Conservation (phyloP, 2,888 invertebrate species). For the Hofmannophila pseudospretella region DNA sequence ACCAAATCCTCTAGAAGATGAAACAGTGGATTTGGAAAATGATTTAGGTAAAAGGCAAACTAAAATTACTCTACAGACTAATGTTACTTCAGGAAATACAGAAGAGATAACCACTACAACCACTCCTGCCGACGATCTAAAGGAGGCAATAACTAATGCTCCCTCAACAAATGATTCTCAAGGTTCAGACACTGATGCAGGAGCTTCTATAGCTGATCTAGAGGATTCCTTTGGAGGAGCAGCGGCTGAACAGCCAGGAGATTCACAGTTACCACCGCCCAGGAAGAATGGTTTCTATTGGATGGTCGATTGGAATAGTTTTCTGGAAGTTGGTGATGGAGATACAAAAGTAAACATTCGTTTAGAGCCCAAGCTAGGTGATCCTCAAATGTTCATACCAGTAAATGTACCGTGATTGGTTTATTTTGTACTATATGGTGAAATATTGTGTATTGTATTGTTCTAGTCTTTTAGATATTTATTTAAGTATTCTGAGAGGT, state of each 20-base stretch:
- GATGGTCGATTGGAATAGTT: constrained; percentile 91
- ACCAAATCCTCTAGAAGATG: constrained; percentile 48
- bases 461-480: constrained; percentile 12
- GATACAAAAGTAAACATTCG: constrained; percentile 86
- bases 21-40: constrained; percentile 29
- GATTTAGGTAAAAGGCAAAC: constrained; percentile 59
- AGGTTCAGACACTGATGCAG: constrained; percentile 58
- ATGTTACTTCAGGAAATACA: constrained; percentile 17
- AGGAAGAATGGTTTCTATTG: constrained; percentile 89
- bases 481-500: background rate
- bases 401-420: constrained; percentile 82
- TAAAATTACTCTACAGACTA: constrained; percentile 25
- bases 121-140: constrained; percentile 30
- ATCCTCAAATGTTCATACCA: constrained; percentile 86
- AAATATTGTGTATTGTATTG: constrained; percentile 3
- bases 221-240: constrained; percentile 88
- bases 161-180: constrained; percentile 38
- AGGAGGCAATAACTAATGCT: constrained; percentile 33
- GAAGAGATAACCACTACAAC: constrained; percentile 22
- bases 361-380: constrained; percentile 88
- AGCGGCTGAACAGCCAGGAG: constrained; percentile 73
- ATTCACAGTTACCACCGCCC: constrained; percentile 81
- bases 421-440: background rate
- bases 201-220: constrained; percentile 80
- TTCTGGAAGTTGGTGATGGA: constrained; percentile 89